Evolutionary conservation across 30 jellyfish, hydroid and myxozoan genomes (phyloP), one percentile per base, ranked within the genome.

Genomic region (Hydractinia echinata): DNA sequence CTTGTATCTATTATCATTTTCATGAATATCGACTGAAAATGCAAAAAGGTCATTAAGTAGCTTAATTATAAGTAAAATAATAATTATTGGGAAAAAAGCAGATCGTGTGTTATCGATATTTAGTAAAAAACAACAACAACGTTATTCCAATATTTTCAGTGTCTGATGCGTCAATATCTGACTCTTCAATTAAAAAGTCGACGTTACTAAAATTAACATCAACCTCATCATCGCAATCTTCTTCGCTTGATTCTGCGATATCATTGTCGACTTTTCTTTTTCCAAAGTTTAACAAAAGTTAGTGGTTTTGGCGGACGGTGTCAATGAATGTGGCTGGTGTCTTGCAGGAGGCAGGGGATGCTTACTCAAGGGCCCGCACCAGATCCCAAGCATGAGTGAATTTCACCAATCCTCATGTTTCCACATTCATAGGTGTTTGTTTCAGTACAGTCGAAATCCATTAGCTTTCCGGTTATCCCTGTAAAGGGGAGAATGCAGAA

Each of bases 131-230:
- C 51, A 44, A 7, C 51, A 6, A 16, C 15, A 58, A 58, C 1
- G 19, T 58, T 58, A 13, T 13, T 11, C 18, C 18, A 58, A 58
- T 11, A 11, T n/a, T 13, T 13, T 64, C 74, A 13, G 9, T 6
- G 18, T 64, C 74, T 64, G 74, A 64, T 44, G 9, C 74, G 74
- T 7, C 18, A 13, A 6, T 51, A 30, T 30, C 44, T 30, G 1
- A 30, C 39, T 64, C 74, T 1, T 64, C 74, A 64, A 64, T 64
- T n/a, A 64, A 64, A 64, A 64, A 64, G 18, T 64, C 74, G 18
- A 64, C 74, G 16, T 64, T 30, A 30, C 44, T 30, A 30, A 30
- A 30, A 30, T 30, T 30, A 30, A 30, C 74, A 64, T 64, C 6
- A 64, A 13, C 74, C 8, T 64, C 39, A 13, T 64, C 74, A 6